Percentiles rank a stretch among this genome's conserved stretches.
Evolutionary conservation across 2,113 vertebrate species (phyloP).

Genomic region (Paratilapia polleni): DNA sequence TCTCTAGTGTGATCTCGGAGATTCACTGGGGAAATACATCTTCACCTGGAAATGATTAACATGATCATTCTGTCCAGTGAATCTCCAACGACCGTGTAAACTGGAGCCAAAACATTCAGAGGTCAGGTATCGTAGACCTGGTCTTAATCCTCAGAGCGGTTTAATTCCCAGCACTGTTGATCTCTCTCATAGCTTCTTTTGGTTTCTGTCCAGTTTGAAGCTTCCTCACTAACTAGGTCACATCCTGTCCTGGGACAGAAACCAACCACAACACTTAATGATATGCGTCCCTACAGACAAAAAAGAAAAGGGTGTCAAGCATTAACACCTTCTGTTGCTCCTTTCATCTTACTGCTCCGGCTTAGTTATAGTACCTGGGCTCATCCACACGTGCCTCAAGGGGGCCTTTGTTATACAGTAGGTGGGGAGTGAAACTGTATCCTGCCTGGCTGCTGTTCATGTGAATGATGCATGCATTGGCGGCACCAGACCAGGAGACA

Average conservation of each 20-base stretch:
- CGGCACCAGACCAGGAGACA: constrained; percentile 57
- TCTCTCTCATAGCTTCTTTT: constrained; percentile 42
- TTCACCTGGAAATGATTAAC: constrained; percentile 38
- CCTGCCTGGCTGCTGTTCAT: constrained; percentile 14
- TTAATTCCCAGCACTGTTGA: constrained; percentile 39
- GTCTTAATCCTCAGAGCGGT: constrained; percentile 35
- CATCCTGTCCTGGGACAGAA: constrained; percentile 63
- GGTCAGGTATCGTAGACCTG: constrained; percentile 23
- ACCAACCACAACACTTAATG: constrained; percentile 46
- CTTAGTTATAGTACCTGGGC: constrained; percentile 33
- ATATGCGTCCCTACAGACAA: constrained; percentile 45
- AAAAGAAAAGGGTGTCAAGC: constrained; percentile 43
- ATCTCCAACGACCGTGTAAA: constrained; percentile 27
- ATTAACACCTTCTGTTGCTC: constrained; percentile 53
- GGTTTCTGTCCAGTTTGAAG: constrained; percentile 54
- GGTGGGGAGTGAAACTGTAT: constrained; percentile 16
- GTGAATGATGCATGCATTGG: constrained; percentile 50
- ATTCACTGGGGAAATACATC: neutral
- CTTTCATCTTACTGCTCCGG: constrained; percentile 35
- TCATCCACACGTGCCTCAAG: constrained; percentile 26
- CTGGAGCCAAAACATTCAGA: constrained; percentile 32
- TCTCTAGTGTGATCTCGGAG: constrained; percentile 18
- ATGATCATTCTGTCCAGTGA: constrained; percentile 24
- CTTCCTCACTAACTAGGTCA: constrained; percentile 63
- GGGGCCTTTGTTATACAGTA: constrained; percentile 56